These are phyloP conservation scores for Phylloscopus trochiloides DNA, from an alignment of 2,113 vertebrate species.

Conservation along the genomic window DNA sequence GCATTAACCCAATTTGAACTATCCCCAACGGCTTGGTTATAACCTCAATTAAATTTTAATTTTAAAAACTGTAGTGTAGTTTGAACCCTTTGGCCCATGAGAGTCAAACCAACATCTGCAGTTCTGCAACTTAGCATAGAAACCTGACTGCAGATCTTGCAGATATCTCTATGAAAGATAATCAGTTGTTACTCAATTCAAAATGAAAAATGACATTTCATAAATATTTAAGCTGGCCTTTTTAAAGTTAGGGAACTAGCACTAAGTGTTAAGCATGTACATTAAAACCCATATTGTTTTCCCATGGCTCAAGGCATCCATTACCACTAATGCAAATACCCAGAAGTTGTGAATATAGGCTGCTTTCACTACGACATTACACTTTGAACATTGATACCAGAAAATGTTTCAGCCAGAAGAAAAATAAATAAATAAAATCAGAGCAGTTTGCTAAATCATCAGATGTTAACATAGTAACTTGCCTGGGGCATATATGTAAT, in stretches of 20 bases:
- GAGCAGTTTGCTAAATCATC: slow-evolving; percentile 21
- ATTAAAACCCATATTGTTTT: background rate
- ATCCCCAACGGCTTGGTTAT: background rate
- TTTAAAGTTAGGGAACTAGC: background rate
- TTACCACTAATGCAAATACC: background rate
- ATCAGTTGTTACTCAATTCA: background rate
- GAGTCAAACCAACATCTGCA: background rate
- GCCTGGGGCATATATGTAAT: background rate
- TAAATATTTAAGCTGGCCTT: background rate
- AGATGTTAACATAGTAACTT: background rate
- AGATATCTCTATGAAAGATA: background rate
- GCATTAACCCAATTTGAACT: background rate
- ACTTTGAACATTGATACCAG: background rate
- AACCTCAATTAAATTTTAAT: background rate
- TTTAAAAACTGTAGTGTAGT: background rate
- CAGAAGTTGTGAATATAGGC: background rate
- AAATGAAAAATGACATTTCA: background rate
- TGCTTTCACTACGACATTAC: background rate
- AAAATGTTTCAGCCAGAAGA: background rate
- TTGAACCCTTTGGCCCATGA: background rate
- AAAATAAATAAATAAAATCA: slow-evolving; percentile 55
- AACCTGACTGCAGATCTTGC: background rate
- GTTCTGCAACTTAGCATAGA: background rate
- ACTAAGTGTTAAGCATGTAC: background rate
- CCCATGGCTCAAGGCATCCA: background rate